phyloP scores from a whole-genome alignment of 2,113 vertebrate species.

The Rhinopithecus roxellana region DNA sequence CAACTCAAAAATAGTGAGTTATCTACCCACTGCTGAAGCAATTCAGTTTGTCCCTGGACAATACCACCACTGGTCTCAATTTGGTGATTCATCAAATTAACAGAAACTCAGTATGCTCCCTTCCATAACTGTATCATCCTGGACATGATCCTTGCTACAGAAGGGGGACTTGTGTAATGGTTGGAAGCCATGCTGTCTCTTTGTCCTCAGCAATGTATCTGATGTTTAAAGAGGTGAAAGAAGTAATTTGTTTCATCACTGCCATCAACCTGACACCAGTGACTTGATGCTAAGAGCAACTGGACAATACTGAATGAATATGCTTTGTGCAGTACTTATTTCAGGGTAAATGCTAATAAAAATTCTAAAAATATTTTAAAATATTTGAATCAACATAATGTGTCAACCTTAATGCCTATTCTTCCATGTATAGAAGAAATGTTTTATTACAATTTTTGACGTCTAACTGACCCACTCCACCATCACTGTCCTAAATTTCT shows the following conservation, averaged over 20 bases:
- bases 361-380: neutral
- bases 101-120: neutral
- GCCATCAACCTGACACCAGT: fast-evolving
- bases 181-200: neutral
- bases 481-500: neutral
- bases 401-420: neutral
- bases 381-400: neutral
- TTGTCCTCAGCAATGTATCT: neutral
- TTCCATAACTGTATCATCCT: neutral
- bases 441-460: neutral
- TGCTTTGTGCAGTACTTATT: neutral
- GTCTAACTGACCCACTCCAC: neutral
- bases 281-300: neutral
- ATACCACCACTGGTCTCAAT: neutral
- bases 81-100: neutral
- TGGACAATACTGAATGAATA: neutral
- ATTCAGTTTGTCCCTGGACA: neutral
- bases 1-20: neutral
- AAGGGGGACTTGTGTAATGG: fast-evolving
- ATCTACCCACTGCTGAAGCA: neutral
- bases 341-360: neutral
- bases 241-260: neutral
- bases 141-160: neutral
- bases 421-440: neutral
- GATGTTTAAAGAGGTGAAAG: fast-evolving